phyloP scores from a whole-genome alignment of 2,888 invertebrate genomes.

The Biston betularia region DNA sequence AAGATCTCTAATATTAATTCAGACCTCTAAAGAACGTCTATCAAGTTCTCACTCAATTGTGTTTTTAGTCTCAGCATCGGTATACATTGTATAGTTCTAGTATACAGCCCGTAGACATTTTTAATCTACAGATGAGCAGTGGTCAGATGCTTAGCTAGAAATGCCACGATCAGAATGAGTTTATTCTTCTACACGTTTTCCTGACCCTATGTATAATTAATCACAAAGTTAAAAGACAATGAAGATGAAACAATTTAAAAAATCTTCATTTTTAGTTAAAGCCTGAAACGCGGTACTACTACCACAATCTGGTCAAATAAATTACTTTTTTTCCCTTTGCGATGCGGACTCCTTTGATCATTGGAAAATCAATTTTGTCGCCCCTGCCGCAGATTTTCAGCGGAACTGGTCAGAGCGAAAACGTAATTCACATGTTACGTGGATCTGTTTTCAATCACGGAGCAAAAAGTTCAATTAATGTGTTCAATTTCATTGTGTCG shows the following conservation, averaged over 20 bases:
- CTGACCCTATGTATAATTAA: no score
- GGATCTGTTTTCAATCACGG: constrained; percentile 24
- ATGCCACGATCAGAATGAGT: not conserved
- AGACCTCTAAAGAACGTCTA: no score
- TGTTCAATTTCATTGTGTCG: constrained; percentile 14
- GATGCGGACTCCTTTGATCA: constrained; percentile 77
- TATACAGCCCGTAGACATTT: no score
- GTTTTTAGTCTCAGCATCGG: no score
- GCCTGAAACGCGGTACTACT: constrained; percentile 46
- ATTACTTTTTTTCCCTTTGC: constrained; percentile 73
- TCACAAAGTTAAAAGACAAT: constrained; percentile 1
- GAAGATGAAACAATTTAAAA: not conserved
- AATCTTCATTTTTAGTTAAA: constrained; percentile 16
- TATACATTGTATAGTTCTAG: no score
- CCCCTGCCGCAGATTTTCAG: constrained; percentile 51
- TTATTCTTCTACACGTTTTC: not conserved
- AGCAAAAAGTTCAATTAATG: constrained; percentile 22
- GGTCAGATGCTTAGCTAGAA: not conserved
- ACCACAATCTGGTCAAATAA: constrained; percentile 67
- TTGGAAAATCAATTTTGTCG: constrained; percentile 72
- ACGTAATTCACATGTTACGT: constrained; percentile 25
- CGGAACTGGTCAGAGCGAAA: constrained; percentile 42
- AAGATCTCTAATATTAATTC: no score
- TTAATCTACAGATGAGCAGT: no score
- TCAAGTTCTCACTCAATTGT: no score